A percentile compares a stretch with the other conserved stretches of the same genome.
These are phyloP conservation scores for Coracias cyanogaster DNA, from an alignment of 2,797 vertebrate genomes.

Conservation along the genomic window DNA sequence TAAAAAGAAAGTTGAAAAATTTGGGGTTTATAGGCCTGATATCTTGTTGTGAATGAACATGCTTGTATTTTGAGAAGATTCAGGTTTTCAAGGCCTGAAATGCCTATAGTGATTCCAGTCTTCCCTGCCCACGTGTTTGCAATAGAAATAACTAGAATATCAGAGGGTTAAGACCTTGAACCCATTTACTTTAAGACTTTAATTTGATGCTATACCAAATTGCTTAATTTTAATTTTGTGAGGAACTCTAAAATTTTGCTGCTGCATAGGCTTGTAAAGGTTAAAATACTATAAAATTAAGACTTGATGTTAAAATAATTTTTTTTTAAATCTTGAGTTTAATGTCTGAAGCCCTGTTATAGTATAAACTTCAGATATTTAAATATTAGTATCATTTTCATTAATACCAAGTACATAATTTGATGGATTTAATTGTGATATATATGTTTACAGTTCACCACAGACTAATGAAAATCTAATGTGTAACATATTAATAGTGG, in stretches of 20 bases:
- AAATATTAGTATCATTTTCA: not conserved
- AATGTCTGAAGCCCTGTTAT: not conserved
- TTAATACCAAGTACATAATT: not conserved
- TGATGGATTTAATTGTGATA: not conserved
- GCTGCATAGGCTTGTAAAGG: not conserved
- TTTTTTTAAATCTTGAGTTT: not conserved
- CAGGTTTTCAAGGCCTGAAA: not conserved
- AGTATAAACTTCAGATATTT: not conserved
- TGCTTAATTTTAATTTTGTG: not conserved
- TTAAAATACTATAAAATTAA: not conserved
- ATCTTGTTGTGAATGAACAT: not conserved
- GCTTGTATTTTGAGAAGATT: not conserved
- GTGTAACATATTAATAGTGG: not conserved
- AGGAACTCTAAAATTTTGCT: not conserved
- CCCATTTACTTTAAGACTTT: not conserved
- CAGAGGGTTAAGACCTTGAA: not conserved
- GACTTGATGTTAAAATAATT: not conserved
- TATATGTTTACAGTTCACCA: constrained; percentile 3
- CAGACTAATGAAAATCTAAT: not conserved
- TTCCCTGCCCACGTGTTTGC: fast-evolving
- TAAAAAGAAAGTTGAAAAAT: not conserved
- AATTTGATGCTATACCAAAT: not conserved
- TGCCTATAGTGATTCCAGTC: not conserved
- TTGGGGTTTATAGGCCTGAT: not conserved
- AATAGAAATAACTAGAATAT: not conserved